phyloP scores from a whole-genome alignment of 1,140 invertebrate species.

The Drosophila micromelanica region DNA sequence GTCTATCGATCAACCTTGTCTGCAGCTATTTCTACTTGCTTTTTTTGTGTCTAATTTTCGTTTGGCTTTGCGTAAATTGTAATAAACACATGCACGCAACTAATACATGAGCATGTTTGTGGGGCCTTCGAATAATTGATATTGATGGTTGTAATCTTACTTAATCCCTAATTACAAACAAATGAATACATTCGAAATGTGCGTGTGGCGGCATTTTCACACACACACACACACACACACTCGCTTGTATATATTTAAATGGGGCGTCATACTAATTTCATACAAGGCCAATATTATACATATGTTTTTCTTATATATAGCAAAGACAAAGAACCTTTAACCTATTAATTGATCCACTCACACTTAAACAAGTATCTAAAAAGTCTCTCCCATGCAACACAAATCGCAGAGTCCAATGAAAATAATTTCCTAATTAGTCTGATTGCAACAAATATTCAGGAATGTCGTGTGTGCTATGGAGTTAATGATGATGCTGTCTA shows the following conservation, averaged over 20 bases:
- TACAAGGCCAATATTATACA: conserved; percentile 58
- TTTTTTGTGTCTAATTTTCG: conserved; percentile 27
- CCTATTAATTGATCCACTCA: not conserved
- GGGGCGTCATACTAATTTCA: conserved; percentile 13
- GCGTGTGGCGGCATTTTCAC: conserved; percentile 23
- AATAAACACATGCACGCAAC: conserved; percentile 71
- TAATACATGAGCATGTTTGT: conserved; percentile 62
- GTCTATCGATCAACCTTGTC: not conserved
- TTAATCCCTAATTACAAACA: conserved; percentile 82
- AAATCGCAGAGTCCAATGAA: conserved; percentile 14
- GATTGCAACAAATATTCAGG: conserved; percentile 15
- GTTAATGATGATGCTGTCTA: conserved; percentile 33
- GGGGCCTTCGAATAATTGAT: conserved; percentile 69
- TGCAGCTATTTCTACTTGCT: conserved; percentile 14
- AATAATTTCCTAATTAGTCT: conserved; percentile 47
- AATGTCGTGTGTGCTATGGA: conserved; percentile 12
- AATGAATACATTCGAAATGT: conserved; percentile 61
- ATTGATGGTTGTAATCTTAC: conserved; percentile 81
- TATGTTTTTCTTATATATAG: conserved; percentile 47
- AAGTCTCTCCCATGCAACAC: not conserved
- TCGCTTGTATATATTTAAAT: not conserved
- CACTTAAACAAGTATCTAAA: conserved; percentile 10
- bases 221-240: conserved; percentile 6
- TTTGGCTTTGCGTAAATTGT: conserved; percentile 64
- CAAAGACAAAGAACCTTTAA: not conserved